Percentiles rank a stretch among this genome's conserved stretches.
phyloP scores from a whole-genome alignment of 2,888 invertebrate species.

The Exocentrus adspersus region DNA sequence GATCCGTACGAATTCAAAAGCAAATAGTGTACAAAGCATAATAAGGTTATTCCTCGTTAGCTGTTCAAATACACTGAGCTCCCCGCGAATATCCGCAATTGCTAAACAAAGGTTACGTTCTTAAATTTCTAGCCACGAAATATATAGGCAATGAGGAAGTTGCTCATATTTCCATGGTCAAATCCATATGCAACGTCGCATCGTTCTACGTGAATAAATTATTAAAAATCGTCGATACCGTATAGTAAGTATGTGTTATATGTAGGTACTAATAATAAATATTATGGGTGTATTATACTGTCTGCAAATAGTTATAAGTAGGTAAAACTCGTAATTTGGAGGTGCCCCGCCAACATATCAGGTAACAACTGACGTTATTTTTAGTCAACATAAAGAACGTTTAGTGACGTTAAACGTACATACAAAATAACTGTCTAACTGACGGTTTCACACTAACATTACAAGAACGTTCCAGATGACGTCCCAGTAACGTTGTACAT shows the following conservation, averaged over 20 bases:
- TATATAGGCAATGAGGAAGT: slow-evolving; percentile 29
- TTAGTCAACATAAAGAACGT: too few relatives aligned
- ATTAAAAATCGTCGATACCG: background rate
- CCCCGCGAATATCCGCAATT: slow-evolving; percentile 5
- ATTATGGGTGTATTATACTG: too few relatives aligned
- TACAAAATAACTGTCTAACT: too few relatives aligned
- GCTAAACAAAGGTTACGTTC: slow-evolving; percentile 17
- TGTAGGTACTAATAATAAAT: too few relatives aligned
- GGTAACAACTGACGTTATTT: too few relatives aligned
- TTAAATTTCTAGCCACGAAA: slow-evolving; percentile 29
- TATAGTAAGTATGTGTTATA: background rate
- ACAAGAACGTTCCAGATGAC: too few relatives aligned
- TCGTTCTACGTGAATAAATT: slow-evolving; percentile 27
- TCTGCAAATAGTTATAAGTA: too few relatives aligned
- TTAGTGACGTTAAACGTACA: too few relatives aligned
- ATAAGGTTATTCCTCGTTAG: background rate
- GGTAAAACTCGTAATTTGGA: too few relatives aligned
- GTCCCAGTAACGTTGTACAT: too few relatives aligned
- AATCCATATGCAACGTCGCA: slow-evolving; percentile 28
- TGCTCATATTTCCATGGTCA: slow-evolving; percentile 31
- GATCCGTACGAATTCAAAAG: background rate
- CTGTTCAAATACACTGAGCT: background rate
- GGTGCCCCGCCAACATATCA: too few relatives aligned
- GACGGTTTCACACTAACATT: too few relatives aligned
- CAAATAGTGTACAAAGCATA: background rate